Evolutionary conservation across 2,113 vertebrate species (phyloP).

Genomic region (Elaphurus davidianus): DNA sequence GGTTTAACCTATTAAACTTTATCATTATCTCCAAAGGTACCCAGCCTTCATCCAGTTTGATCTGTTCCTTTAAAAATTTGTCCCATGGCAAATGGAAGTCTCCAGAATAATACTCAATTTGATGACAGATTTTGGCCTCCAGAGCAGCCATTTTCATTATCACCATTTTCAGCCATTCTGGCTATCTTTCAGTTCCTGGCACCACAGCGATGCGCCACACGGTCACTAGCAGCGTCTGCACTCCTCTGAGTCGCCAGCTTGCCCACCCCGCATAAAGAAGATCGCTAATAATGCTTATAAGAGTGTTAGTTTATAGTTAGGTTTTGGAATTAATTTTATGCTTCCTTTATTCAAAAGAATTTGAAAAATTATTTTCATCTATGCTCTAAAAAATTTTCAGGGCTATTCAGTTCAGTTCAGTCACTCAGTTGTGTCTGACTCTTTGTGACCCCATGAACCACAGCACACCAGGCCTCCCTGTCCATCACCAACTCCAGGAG

Average conservation of each 20-base stretch:
- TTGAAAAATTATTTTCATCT: background rate
- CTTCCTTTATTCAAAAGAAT: background rate
- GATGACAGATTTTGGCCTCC: too few species aligned
- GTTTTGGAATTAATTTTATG: background rate
- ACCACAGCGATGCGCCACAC: too few species aligned
- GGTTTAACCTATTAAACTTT: constrained; percentile 97
- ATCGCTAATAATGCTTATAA: background rate
- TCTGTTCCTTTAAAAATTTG: constrained; percentile 96
- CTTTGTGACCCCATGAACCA: too few species aligned
- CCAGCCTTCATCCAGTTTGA: constrained; percentile 97
- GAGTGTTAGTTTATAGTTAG: background rate
- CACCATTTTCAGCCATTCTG: too few species aligned
- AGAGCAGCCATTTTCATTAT: too few species aligned
- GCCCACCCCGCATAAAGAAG: too few species aligned
- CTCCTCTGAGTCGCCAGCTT: too few species aligned
- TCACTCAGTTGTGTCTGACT: too few species aligned
- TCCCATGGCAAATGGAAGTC: constrained; percentile 97
- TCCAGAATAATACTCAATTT: constrained; percentile 95
- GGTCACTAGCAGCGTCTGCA: too few species aligned
- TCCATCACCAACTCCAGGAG: too few species aligned
- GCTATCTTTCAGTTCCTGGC: too few species aligned
- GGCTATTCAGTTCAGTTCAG: background rate
- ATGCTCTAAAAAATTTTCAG: background rate
- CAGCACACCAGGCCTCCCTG: too few species aligned
- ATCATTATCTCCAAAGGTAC: constrained; percentile 96